Evolutionary conservation across 2,113 vertebrate species (phyloP).

Genomic region (Rhagologus leucostigma): DNA sequence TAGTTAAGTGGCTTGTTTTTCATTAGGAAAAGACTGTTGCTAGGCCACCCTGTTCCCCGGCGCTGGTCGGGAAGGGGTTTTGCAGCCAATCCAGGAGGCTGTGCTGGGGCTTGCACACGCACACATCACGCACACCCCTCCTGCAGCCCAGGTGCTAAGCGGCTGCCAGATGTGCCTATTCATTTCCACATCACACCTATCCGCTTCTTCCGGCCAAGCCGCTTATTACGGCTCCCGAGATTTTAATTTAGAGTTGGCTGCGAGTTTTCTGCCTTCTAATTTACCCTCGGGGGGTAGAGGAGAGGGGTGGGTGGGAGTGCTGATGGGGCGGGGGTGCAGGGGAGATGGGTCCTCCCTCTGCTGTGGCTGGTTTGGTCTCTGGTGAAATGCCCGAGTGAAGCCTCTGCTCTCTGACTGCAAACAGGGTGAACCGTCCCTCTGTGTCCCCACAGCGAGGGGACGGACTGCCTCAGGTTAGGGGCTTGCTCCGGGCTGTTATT

Average conservation of each 20-base stretch:
- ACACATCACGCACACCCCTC: neutral
- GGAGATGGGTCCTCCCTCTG: fast-evolving
- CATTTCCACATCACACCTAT: slow-evolving; percentile 40
- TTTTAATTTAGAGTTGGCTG: slow-evolving; percentile 1
- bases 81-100: slow-evolving; percentile 43
- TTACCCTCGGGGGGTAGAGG: fast-evolving
- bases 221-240: slow-evolving; percentile 3
- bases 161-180: slow-evolving; percentile 24
- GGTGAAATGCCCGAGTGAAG: fast-evolving
- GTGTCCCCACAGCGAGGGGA: neutral
- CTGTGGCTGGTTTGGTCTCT: neutral
- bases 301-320: neutral
- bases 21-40: slow-evolving; percentile 65
- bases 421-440: fast-evolving
- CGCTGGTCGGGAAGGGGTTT: slow-evolving; percentile 11
- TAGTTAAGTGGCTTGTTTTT: slow-evolving; percentile 61
- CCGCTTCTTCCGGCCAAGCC: neutral
- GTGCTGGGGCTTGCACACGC: neutral
- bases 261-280: neutral
- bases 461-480: neutral
- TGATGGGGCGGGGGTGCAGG: fast-evolving
- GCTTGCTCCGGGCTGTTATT: neutral
- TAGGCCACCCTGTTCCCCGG: slow-evolving; percentile 47
- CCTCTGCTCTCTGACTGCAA: neutral
- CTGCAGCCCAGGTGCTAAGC: slow-evolving; percentile 5